Base-by-base conservation (phyloP, 2,113 vertebrate genomes). In the Lepisosteus osseus region DNA sequence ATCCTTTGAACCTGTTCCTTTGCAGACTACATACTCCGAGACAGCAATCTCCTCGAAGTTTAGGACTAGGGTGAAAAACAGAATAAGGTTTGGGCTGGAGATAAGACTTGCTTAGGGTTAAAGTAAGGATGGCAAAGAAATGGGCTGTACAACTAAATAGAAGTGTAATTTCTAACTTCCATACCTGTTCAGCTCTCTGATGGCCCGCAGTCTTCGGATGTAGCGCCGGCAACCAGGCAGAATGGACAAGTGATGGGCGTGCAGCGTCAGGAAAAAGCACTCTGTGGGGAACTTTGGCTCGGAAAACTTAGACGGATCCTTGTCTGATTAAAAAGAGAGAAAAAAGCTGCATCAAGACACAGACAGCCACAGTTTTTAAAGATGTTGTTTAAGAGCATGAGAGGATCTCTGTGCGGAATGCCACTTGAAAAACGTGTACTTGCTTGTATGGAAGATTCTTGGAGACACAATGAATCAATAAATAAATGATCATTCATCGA, bases 211-310 rank as follows among this genome's bases (percentile, higher is more conserved):
- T 6, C 97, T 90, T 3, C 97, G 95, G 54, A 96, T 99, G 76
- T 99, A 99, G 3, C 97, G 97, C 0, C 97, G 94, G 83, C 97
- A 99, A 72, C 96, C 92, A 0, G 97, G 97, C 77, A 99, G 86
- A 78, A 99, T 93, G 17, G 97, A 98, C 78, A 99, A 91, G 80
- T 99, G 97, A 77, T 99, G 97, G 44, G 96, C 85, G 2, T 99
- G 97, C 80, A 99, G 90, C 0, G 97, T 99, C 61, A 99, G 88
- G 81, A 99, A 99, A 89, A 99, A 99, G 83, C 97, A 99, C 75
- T 98, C 96, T 0, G 97, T 99, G 0, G 97, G 97, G 83, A 99
- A 99, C 79, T 98, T 99, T 0, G 96, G 95, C 86, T 99, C 97
- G 55, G 95, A 93, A 79, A 97, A 98, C 0, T 89, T 91, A 68